Conservation (phyloP, 92 coral and sea anemone species). For the Heteractis magnifica region DNA sequence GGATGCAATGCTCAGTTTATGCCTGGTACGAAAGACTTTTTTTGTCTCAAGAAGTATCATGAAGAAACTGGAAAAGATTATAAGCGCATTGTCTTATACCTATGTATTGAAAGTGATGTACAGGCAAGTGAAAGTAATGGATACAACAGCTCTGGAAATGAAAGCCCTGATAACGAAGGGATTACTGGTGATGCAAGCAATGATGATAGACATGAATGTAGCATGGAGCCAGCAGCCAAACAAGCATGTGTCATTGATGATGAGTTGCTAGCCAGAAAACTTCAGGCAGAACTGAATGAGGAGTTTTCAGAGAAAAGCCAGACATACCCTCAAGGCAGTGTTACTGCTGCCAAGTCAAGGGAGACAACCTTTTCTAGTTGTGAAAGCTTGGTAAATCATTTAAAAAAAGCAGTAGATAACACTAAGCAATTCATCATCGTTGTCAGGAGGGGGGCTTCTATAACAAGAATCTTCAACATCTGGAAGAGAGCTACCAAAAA, state of each 20-base stretch:
- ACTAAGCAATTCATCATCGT: constrained; percentile 47
- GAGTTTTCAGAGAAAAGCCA: not conserved
- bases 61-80: constrained; percentile 58
- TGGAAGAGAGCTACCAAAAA: constrained; percentile 52
- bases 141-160: not conserved
- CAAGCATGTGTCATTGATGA: constrained; percentile 32
- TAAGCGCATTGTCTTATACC: constrained; percentile 57
- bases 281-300: constrained; percentile 19
- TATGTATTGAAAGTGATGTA: constrained; percentile 41
- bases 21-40: constrained; percentile 48
- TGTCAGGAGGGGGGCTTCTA: constrained; percentile 48
- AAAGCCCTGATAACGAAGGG: not conserved
- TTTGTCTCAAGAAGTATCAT: constrained; percentile 45
- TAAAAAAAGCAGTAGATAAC: constrained; percentile 29
- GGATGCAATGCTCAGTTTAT: constrained; percentile 58
- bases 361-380: constrained; percentile 26
- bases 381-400: constrained; percentile 26
- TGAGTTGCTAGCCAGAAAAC: constrained; percentile 48
- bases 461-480: constrained; percentile 35
- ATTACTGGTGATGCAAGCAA: not conserved
- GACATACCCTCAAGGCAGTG: constrained; percentile 18
- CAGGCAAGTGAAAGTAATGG: constrained; percentile 25
- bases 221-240: not conserved
- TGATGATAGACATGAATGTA: not conserved
- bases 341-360: constrained; percentile 24